Evolutionary conservation across 2,888 invertebrate genomes (phyloP).

Genomic region (Clanis bilineata): DNA sequence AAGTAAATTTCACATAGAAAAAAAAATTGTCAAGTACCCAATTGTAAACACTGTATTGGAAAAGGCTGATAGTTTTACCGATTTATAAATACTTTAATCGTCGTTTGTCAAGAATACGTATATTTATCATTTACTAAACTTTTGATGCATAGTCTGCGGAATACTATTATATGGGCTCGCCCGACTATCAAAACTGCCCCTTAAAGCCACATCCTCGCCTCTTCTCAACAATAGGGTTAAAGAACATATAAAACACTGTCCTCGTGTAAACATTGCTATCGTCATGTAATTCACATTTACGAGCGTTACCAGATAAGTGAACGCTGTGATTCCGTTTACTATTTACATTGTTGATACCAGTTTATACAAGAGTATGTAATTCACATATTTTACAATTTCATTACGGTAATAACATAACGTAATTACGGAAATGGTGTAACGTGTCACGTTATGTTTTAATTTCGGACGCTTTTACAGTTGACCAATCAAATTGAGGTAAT

Average conservation of each 20-base stretch:
- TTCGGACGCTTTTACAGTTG: too few relatives aligned
- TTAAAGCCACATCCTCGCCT: not conserved
- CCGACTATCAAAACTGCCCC: too few relatives aligned
- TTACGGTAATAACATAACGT: not conserved
- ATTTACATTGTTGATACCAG: not conserved
- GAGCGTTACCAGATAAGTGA: not conserved
- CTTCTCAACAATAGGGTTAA: not conserved
- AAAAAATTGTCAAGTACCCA: too few relatives aligned
- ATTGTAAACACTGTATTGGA: too few relatives aligned
- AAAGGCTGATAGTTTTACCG: too few relatives aligned
- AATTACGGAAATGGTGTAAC: not conserved
- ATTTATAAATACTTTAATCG: too few relatives aligned
- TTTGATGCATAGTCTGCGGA: too few relatives aligned
- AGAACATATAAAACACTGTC: not conserved
- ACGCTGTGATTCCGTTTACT: not conserved
- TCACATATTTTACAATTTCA: not conserved
- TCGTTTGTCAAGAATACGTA: too few relatives aligned
- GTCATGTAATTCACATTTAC: conserved; percentile 4
- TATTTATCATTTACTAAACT: too few relatives aligned
- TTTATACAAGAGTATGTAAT: not conserved
- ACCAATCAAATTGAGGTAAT: too few relatives aligned
- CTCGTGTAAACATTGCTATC: conserved; percentile 1
- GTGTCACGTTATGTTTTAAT: not conserved
- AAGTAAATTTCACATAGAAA: too few relatives aligned
- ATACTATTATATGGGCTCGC: too few relatives aligned